Base-by-base conservation (phyloP, 2,113 vertebrate genomes). In the Bostrychus sinensis region DNA sequence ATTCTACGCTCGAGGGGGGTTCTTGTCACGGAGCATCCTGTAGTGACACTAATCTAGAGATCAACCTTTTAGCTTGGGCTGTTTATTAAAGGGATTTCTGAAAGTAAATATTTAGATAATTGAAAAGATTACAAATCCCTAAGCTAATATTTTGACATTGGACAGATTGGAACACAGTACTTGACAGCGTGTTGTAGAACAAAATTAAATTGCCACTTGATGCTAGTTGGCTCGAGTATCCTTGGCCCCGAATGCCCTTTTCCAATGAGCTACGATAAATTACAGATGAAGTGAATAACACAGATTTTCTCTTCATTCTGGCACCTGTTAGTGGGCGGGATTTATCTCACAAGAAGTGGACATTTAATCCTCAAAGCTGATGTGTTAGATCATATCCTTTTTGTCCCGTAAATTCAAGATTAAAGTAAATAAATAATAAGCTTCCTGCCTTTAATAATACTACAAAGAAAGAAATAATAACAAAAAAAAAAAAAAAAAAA, bases 21-120 rank as follows among this genome's bases (percentile, higher is more conserved):
- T 41, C 43, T 69, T 59, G 34, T 74, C 77, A 36, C 62, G 43
- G 38, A 61, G 45, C 42, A 50, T 62, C 72, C 72, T 20, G 3
- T 39, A 12, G 54, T 56, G 66, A 71, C 43, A 19, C 56, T 66
- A 58, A 81, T 80, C 57, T 34, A 17, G 48, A 30, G 4, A 34
- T 26, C 22, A 13, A 50, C 22, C 46, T 25, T 5, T 25, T 12
- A 50, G 48, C 25, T 51, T 5, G 14, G 22, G 1, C 20, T 51
- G 25, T 51, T 51, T 51, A 28, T 26, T 28, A 17, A 25, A 30
- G 26, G 48, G 48, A 28, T 51, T 28, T 51, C 23, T 28, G 45
- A 25, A 7, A 28, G 48, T n/a, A 28, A 28, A 51, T 51, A 30
- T 51, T 51, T 28, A 51, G 25, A 6, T 30, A 8, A 16, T 28